Percentiles rank a stretch among this genome's conserved stretches.
These are phyloP conservation scores for Ridgeia piscesae DNA, from an alignment of 1,140 invertebrate genomes.

Conservation along the genomic window DNA sequence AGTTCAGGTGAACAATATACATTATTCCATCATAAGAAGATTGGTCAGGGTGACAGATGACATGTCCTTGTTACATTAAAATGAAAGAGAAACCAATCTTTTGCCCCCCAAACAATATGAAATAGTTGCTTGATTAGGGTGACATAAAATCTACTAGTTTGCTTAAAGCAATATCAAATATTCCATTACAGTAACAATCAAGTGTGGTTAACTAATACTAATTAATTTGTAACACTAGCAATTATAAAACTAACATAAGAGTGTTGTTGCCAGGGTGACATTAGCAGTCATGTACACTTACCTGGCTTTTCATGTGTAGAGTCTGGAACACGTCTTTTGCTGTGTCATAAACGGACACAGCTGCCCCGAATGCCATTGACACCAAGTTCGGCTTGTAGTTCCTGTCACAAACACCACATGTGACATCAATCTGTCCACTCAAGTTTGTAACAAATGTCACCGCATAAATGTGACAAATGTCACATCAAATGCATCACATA, in stretches of 20 bases:
- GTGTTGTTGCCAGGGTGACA: background rate
- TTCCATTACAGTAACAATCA: background rate
- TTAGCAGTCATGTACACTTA: conserved; percentile 2
- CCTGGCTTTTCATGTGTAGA: conserved; percentile 39
- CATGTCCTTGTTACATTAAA: background rate
- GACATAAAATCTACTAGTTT: background rate
- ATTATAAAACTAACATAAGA: background rate
- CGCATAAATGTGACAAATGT: background rate
- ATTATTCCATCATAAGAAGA: too few relatives aligned
- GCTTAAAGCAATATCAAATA: background rate
- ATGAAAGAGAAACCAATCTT: background rate
- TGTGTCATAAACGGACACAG: conserved; percentile 40
- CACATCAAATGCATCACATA: background rate
- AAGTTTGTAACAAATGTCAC: background rate
- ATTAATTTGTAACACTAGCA: background rate
- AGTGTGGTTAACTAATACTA: background rate
- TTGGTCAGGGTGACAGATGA: background rate
- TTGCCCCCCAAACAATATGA: background rate
- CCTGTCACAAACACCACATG: background rate
- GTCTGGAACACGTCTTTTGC: conserved; percentile 45
- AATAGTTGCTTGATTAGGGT: background rate
- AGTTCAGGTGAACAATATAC: too few relatives aligned
- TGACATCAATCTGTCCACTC: background rate
- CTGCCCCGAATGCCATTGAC: conserved; percentile 35
- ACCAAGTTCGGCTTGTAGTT: background rate